phyloP scores from a whole-genome alignment of 2,888 invertebrate genomes.

The Drosophila siamana region DNA sequence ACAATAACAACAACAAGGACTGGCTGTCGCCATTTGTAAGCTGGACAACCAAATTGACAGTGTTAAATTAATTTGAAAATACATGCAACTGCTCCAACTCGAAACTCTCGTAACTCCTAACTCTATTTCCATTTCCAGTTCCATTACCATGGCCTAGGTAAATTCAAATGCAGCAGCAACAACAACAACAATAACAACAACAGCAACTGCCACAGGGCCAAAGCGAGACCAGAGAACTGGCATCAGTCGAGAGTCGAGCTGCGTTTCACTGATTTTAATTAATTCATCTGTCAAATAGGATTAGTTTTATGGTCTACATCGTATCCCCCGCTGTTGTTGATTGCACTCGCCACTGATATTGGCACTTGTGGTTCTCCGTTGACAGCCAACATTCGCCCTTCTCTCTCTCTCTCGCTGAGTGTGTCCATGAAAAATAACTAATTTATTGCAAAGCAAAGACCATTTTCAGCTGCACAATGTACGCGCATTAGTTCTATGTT shows the following conservation, averaged over 20 bases:
- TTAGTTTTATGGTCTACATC: constrained; percentile 82
- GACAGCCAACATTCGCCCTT: constrained; percentile 27
- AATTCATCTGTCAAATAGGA: constrained; percentile 84
- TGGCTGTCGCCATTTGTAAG: constrained; percentile 64
- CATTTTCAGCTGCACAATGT: constrained; percentile 45
- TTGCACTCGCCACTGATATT: constrained; percentile 42
- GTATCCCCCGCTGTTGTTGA: constrained; percentile 39
- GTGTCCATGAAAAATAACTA: constrained; percentile 46
- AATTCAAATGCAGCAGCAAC: constrained; percentile 56
- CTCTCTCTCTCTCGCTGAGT: neutral
- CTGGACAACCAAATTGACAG: constrained; percentile 76
- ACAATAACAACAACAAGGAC: constrained; percentile 12
- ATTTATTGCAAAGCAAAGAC: constrained; percentile 56
- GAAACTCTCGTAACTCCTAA: constrained; percentile 1
- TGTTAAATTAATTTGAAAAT: constrained; percentile 82
- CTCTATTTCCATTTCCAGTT: constrained; percentile 1
- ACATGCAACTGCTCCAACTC: constrained; percentile 60
- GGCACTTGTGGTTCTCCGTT: constrained; percentile 53
- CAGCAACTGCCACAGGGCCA: constrained; percentile 21
- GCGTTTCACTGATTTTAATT: constrained; percentile 82
- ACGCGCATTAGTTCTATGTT: constrained; percentile 19
- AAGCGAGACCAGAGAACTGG: no score
- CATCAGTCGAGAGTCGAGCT: constrained; percentile 42
- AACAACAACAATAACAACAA: constrained; percentile 13
- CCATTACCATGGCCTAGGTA: constrained; percentile 56